A percentile compares a stretch with the other conserved stretches of the same genome.
phyloP scores from a whole-genome alignment of 2,888 invertebrate species.

The Sipunculus nudus region DNA sequence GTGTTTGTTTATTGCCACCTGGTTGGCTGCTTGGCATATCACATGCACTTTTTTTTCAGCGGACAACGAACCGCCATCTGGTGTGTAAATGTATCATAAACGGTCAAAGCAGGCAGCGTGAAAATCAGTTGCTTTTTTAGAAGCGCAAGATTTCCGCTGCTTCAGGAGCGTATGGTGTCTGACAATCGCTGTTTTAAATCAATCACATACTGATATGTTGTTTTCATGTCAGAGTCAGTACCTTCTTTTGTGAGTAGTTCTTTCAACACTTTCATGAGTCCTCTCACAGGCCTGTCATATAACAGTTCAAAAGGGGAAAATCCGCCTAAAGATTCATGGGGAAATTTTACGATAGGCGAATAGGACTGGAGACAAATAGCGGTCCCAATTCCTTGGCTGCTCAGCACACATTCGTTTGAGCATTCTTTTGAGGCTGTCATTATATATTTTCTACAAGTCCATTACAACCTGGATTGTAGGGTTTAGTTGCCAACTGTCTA shows the following conservation, averaged over 20 bases:
- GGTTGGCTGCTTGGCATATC: no score
- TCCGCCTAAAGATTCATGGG: constrained; percentile 2
- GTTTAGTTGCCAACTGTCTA: constrained; percentile 18
- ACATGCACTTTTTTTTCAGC: no score
- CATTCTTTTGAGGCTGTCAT: constrained; percentile 21
- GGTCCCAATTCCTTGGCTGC: constrained; percentile 13
- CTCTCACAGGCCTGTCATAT: constrained; percentile 9
- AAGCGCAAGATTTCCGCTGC: no score
- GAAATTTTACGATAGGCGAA: constrained; percentile 15
- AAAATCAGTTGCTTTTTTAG: no score
- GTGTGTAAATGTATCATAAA: no score
- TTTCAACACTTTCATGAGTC: constrained; percentile 8
- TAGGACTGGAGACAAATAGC: constrained; percentile 3
- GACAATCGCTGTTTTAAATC: no score
- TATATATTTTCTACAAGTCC: constrained; percentile 25
- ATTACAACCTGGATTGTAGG: constrained; percentile 24
- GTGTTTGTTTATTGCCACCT: no score
- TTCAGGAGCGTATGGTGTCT: no score
- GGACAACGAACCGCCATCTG: no score
- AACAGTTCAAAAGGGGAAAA: constrained; percentile 19
- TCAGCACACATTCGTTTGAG: constrained; percentile 1
- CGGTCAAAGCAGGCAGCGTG: no score
- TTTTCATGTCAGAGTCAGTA: no score
- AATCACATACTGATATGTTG: no score
- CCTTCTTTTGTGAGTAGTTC: not conserved